These are phyloP conservation scores for Apostichopus leukothele DNA, from an alignment of 53 echinoderm and acorn worm genomes.

Conservation along the genomic window DNA sequence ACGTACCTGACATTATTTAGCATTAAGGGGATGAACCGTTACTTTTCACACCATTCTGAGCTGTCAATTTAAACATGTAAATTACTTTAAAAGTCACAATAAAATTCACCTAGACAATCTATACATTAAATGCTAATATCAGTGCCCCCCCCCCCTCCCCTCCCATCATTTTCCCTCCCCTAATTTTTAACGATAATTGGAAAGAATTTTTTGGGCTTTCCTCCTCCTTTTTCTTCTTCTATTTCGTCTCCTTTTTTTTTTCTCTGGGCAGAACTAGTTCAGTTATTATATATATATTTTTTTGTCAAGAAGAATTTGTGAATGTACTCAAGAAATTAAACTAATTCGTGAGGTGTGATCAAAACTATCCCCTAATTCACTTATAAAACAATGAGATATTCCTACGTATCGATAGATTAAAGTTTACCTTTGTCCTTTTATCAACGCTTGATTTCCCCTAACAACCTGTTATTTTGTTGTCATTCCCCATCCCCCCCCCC, in stretches of 20 bases:
- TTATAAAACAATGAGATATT: too few species aligned
- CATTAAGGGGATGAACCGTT: slow-evolving; percentile 21
- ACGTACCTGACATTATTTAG: slow-evolving; percentile 11
- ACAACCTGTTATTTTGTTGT: slow-evolving; percentile 39
- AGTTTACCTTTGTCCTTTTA: background rate
- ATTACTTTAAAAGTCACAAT: slow-evolving; percentile 43
- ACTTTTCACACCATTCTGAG: slow-evolving; percentile 19
- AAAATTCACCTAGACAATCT: slow-evolving; percentile 1
- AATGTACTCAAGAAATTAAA: too few species aligned
- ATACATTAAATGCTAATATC: background rate
- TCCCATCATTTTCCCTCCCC: background rate
- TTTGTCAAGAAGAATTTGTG: too few species aligned
- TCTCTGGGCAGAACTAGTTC: slow-evolving; percentile 14
- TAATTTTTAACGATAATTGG: slow-evolving; percentile 25
- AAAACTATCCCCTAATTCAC: too few species aligned
- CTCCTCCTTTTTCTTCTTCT: too few species aligned
- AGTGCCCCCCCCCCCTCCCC: background rate
- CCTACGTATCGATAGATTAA: too few species aligned
- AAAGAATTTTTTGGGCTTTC: background rate
- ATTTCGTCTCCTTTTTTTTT: background rate
- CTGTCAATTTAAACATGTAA: slow-evolving; percentile 19
- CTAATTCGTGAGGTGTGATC: too few species aligned
- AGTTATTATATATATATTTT: background rate
- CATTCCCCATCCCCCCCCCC: background rate
- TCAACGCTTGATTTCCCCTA: slow-evolving; percentile 34